Percentiles rank a stretch among this genome's conserved stretches.
These are phyloP conservation scores for Trachops cirrhosus DNA, from an alignment of 2,797 vertebrate genomes.

Conservation along the genomic window DNA sequence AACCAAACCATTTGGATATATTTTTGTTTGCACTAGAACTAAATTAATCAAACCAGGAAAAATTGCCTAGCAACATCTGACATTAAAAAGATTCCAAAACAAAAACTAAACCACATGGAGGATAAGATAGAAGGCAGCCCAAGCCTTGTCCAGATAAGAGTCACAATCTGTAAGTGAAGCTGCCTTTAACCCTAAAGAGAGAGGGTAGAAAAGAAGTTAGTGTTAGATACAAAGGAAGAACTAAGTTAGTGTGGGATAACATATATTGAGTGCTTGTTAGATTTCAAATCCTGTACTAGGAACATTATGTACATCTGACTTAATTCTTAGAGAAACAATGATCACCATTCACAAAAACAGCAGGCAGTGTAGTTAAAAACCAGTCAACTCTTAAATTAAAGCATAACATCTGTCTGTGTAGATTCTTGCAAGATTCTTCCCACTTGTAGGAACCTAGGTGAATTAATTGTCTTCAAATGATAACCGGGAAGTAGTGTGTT, in stretches of 20 bases:
- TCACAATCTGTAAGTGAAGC: neutral
- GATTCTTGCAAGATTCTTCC: neutral
- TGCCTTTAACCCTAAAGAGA: neutral
- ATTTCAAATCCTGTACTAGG: neutral
- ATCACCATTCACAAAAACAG: neutral
- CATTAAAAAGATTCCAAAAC: conserved; percentile 56
- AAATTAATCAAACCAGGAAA: conserved; percentile 62
- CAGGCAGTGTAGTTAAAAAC: neutral
- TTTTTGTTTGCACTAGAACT: conserved; percentile 62
- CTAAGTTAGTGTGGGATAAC: neutral
- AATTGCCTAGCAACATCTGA: neutral
- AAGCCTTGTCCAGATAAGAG: conserved; percentile 15
- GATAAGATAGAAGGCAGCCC: conserved; percentile 23
- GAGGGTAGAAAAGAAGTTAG: neutral
- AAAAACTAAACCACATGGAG: conserved; percentile 59
- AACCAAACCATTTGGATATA: conserved; percentile 43
- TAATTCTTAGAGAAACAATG: neutral
- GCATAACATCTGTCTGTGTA: neutral
- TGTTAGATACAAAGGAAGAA: neutral
- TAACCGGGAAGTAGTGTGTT: neutral
- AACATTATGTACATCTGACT: neutral
- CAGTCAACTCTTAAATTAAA: neutral
- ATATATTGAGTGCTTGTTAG: neutral
- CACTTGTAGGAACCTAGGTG: neutral
- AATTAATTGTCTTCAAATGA: neutral